Base-by-base conservation (phyloP, 2,797 vertebrate genomes). In the Typhlichthys eigenmanni region DNA sequence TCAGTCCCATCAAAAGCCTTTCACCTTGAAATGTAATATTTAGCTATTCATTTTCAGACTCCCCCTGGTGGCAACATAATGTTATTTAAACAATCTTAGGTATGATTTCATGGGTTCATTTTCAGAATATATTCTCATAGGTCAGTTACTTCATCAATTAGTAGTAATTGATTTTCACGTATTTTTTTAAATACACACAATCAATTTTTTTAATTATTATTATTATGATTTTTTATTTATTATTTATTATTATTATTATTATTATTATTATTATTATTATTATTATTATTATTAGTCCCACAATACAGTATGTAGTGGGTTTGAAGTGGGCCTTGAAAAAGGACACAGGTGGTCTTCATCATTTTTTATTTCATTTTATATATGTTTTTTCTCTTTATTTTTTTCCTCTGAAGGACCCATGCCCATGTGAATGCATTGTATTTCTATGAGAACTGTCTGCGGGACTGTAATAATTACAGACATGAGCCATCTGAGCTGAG, bases 11-110 rank as follows among this genome's bases (percentile, higher is more conserved):
- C 1, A 13, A 29, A 54, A 54, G 16, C 13, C 17, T 24, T 64
- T n/a, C 59, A 73, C 67, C 73, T 55, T 68, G 56, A 45, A 76
- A 78, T 29, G 24, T 29, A 29, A 4, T 29, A 29, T 29, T 29
- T 29, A 29, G 24, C 24, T 29, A 29, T 29, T 29, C 24, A 29
- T 29, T 29, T 29, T 29, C 24, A 29, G 74, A 84, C 90, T 84
- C 91, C 92, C 91, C 81, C 92, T 92, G 83, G 87, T 92, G 92
- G 91, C 76, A 62, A 75, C 32, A 61, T 58, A 60, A 68, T n/a
- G 74, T 47, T 58, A 29, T 57, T 46, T 63, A 53, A 75, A 49
- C 48, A 1, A 50, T 47, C 9, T 43, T 24, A 10, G 38, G 38
- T 9, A 43, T 48, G 13, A 34, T 55, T 13, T 19, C 13, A 13